Evolutionary conservation across 23 tunicate species (phyloP).

Genomic region (Diplosoma virens): DNA sequence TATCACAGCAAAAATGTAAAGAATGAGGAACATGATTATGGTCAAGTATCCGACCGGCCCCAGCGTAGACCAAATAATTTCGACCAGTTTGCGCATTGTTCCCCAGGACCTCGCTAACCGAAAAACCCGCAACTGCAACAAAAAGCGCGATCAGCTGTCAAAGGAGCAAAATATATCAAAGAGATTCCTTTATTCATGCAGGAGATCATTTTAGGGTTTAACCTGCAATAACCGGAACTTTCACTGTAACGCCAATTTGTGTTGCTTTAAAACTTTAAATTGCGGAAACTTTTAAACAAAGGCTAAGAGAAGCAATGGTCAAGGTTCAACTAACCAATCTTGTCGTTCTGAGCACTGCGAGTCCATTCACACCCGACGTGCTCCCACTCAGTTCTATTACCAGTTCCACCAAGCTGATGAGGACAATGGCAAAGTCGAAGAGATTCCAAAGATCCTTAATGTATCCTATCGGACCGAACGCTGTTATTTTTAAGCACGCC

Average conservation of each 20-base stretch:
- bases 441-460: slow-evolving; percentile 69
- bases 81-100: slow-evolving; percentile 84
- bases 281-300: neutral
- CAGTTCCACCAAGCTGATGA: slow-evolving; percentile 68
- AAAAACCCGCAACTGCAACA: slow-evolving; percentile 79
- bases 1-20: slow-evolving; percentile 97
- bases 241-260: no score
- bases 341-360: slow-evolving; percentile 71
- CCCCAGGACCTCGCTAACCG: slow-evolving; percentile 91
- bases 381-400: neutral
- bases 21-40: slow-evolving; percentile 77
- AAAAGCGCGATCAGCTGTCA: no score
- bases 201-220: no score
- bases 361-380: slow-evolving; percentile 11
- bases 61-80: slow-evolving; percentile 69
- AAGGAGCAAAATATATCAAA: no score
- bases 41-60: slow-evolving; percentile 83
- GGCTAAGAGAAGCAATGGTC: no score
- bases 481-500: slow-evolving; percentile 59
- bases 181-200: no score
- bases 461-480: slow-evolving; percentile 53
- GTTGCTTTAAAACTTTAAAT: no score
- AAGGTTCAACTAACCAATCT: slow-evolving; percentile 75
- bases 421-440: slow-evolving; percentile 86
- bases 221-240: no score